Evolutionary conservation across 1,140 invertebrate species (phyloP).

Genomic region (Battus philenor): DNA sequence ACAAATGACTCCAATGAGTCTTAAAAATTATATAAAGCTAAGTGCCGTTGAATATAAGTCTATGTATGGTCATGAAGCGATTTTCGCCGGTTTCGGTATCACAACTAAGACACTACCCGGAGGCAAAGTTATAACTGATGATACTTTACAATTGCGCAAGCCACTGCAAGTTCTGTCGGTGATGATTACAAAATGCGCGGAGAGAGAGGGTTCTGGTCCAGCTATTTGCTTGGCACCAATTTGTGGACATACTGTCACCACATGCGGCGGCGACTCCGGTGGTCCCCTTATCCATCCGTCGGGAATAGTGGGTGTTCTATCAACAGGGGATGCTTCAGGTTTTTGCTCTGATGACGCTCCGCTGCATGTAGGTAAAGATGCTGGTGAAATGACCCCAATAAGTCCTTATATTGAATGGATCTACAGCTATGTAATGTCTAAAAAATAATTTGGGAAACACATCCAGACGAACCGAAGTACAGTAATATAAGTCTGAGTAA

Average conservation of each 20-base stretch:
- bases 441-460: too few species aligned
- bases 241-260: background rate
- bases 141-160: background rate
- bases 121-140: background rate
- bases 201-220: background rate
- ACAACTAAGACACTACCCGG: background rate
- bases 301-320: slow-evolving; percentile 1
- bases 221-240: slow-evolving; percentile 5
- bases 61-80: slow-evolving; percentile 7
- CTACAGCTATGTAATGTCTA: slow-evolving; percentile 5
- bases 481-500: too few species aligned
- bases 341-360: too few species aligned
- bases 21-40: slow-evolving; percentile 1
- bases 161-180: slow-evolving; percentile 6
- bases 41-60: slow-evolving; percentile 3
- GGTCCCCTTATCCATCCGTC: slow-evolving; percentile 8
- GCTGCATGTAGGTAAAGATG: too few species aligned
- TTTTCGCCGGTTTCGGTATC: background rate
- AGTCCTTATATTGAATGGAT: slow-evolving; percentile 13
- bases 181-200: background rate
- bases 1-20: background rate
- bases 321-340: background rate
- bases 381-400: background rate
- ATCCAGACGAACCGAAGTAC: too few species aligned
- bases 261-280: slow-evolving; percentile 1